Conservation (phyloP, 1,140 invertebrate genomes). For the Holotrichia oblita region DNA sequence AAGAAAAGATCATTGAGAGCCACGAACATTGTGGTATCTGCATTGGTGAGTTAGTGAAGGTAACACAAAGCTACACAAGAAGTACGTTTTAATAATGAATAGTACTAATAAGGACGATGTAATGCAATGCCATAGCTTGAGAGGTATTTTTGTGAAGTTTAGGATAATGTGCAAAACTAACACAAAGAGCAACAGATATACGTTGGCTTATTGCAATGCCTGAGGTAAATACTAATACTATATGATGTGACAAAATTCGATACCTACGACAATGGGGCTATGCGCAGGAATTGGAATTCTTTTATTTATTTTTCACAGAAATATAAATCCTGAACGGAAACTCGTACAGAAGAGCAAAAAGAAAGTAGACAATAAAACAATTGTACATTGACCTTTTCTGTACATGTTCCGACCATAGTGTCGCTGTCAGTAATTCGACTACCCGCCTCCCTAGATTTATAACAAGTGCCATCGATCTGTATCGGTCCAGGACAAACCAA, state of each 20-base stretch:
- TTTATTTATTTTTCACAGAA: conserved; percentile 4
- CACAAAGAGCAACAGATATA: too few species aligned
- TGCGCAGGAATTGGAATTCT: not conserved
- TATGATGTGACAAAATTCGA: too few species aligned
- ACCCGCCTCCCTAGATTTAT: conserved; percentile 45
- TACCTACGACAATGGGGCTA: not conserved
- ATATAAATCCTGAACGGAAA: conserved; percentile 20
- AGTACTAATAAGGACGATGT: too few species aligned
- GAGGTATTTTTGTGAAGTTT: too few species aligned
- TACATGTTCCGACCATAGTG: conserved; percentile 40
- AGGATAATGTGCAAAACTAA: too few species aligned
- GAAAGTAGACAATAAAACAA: conserved; percentile 38
- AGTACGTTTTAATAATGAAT: too few species aligned
- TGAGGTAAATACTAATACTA: not conserved
- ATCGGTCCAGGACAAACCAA: conserved; percentile 44
- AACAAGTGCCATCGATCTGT: conserved; percentile 47
- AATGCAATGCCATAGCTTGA: too few species aligned
- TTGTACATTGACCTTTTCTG: conserved; percentile 45
- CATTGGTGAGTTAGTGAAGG: too few species aligned
- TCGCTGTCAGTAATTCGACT: conserved; percentile 45
- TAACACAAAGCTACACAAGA: too few species aligned
- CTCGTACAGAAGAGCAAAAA: conserved; percentile 21
- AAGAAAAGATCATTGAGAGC: too few species aligned
- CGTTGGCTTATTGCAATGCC: too few species aligned
- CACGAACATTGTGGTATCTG: too few species aligned